phyloP scores from a whole-genome alignment of 2,888 invertebrate genomes.

The Parnassius apollo region DNA sequence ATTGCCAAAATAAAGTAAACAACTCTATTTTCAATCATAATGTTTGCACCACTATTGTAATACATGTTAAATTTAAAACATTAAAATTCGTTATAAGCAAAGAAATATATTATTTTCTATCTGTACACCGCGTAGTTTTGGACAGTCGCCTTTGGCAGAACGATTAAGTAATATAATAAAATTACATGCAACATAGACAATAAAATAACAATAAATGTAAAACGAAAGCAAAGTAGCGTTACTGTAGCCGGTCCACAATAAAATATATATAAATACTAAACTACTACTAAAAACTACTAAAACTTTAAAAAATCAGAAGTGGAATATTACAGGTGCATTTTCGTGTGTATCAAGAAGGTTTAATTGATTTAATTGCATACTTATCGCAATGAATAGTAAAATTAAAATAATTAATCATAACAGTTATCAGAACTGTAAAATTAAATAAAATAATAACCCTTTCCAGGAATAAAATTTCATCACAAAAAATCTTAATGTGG shows the following conservation, averaged over 20 bases:
- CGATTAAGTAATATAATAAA: not conserved
- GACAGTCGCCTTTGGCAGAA: slow-evolving; percentile 1
- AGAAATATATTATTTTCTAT: too few species aligned
- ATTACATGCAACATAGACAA: not conserved
- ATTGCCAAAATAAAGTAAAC: too few species aligned
- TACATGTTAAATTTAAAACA: too few species aligned
- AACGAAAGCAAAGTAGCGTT: too few species aligned
- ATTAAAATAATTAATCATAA: not conserved
- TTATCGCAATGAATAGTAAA: slow-evolving; percentile 5
- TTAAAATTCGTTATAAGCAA: too few species aligned
- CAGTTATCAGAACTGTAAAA: not conserved
- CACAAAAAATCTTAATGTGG: slow-evolving; percentile 6
- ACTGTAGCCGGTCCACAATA: too few species aligned
- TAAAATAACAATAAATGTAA: not conserved
- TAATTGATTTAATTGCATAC: not conserved
- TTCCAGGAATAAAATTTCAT: not conserved
- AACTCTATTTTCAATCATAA: too few species aligned
- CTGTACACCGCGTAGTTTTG: not conserved
- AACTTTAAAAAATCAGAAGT: slow-evolving; percentile 13
- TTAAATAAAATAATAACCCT: not conserved
- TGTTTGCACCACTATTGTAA: too few species aligned
- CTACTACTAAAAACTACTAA: not conserved
- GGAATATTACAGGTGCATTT: not conserved
- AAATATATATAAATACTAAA: not conserved
- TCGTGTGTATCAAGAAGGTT: not conserved